phyloP scores from a whole-genome alignment of 2,888 invertebrate genomes.

The Cosmopolites sordidus region DNA sequence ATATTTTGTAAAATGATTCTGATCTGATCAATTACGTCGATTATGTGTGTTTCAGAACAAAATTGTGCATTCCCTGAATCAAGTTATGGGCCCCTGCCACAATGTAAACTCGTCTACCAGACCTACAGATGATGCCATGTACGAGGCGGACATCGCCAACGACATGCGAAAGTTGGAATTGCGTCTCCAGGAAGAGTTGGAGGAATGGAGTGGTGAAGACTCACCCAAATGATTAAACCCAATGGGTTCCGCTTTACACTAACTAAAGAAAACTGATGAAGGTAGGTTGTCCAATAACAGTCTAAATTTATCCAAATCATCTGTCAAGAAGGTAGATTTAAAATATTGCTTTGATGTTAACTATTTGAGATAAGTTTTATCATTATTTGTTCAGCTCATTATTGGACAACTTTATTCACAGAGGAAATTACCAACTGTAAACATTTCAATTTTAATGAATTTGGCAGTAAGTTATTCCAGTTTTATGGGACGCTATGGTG shows the following conservation, averaged over 20 bases:
- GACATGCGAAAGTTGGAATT: conserved; percentile 63
- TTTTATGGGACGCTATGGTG: conserved; percentile 47
- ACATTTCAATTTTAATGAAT: conserved; percentile 23
- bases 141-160: conserved; percentile 62
- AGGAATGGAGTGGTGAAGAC: conserved; percentile 61
- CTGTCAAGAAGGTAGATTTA: no score
- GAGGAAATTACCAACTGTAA: background rate
- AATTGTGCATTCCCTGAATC: conserved; percentile 43
- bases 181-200: conserved; percentile 63
- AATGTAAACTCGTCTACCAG: conserved; percentile 31
- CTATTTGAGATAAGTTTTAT: background rate
- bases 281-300: no score
- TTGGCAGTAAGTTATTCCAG: conserved; percentile 46
- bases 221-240: conserved; percentile 44
- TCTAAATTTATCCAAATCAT: no score
- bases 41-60: conserved; percentile 41
- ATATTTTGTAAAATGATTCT: no score
- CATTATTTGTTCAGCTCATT: background rate
- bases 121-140: conserved; percentile 53
- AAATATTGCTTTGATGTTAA: background rate
- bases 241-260: conserved; percentile 36
- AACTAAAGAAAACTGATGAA: conserved; percentile 29
- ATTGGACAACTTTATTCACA: background rate
- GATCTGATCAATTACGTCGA: no score
- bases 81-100: conserved; percentile 33